Evolutionary conservation across 2,113 vertebrate species (phyloP).

Genomic region (Mola mola): DNA sequence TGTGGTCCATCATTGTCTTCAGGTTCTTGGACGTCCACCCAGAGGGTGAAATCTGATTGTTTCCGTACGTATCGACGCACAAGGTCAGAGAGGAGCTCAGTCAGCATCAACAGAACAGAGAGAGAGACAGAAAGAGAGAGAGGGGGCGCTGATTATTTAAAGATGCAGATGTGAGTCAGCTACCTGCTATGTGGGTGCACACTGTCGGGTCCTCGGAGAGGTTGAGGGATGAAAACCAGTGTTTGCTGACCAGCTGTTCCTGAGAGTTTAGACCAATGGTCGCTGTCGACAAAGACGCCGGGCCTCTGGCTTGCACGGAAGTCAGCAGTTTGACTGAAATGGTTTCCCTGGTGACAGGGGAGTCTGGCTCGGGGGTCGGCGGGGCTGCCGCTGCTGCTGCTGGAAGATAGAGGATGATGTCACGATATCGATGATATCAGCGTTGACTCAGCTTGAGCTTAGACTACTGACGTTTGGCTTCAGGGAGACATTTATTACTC

Average conservation of each 20-base stretch:
- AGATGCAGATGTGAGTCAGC: background rate
- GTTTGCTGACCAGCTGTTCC: slow-evolving; percentile 78
- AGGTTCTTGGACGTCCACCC: slow-evolving; percentile 15
- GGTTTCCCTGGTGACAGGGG: slow-evolving; percentile 69
- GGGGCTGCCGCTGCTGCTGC: slow-evolving; percentile 37
- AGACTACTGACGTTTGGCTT: too few relatives aligned
- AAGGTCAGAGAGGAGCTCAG: slow-evolving; percentile 6
- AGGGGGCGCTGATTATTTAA: background rate
- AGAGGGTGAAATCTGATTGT: slow-evolving; percentile 40
- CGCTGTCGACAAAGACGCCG: slow-evolving; percentile 25
- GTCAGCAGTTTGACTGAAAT: slow-evolving; percentile 69
- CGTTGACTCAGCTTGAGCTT: background rate
- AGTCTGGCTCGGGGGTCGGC: slow-evolving; percentile 57
- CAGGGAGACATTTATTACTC: too few relatives aligned
- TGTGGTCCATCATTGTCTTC: slow-evolving; percentile 37
- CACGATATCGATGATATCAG: slow-evolving; percentile 27
- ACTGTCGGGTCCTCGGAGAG: slow-evolving; percentile 64
- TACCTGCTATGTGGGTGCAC: slow-evolving; percentile 76
- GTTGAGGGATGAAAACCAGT: slow-evolving; percentile 73
- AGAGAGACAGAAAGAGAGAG: background rate
- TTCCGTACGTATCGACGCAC: slow-evolving; percentile 38
- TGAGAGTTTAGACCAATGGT: slow-evolving; percentile 75
- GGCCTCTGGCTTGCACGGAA: slow-evolving; percentile 56
- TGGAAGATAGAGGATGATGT: slow-evolving; percentile 53
- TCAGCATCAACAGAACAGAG: slow-evolving; percentile 14